These are phyloP conservation scores for Ceyx cyanopectus DNA, from an alignment of 2,113 vertebrate species.

Conservation along the genomic window DNA sequence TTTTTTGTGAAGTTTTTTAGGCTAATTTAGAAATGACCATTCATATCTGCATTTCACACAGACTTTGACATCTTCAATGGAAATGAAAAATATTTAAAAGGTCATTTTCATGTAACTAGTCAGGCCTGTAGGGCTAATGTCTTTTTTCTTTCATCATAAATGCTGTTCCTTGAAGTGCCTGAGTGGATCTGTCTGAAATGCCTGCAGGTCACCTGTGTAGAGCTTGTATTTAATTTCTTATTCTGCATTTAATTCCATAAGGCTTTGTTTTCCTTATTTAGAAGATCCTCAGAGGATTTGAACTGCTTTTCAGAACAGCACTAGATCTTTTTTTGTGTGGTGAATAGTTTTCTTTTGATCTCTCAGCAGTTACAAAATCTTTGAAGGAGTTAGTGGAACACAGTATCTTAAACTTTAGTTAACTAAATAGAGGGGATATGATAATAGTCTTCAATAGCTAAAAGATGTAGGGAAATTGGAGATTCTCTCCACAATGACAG, in stretches of 20 bases:
- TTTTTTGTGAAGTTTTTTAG: neutral
- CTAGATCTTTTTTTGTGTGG: neutral
- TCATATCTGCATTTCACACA: neutral
- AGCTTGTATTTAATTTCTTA: neutral
- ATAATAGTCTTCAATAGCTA: too few species aligned
- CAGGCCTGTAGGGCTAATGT: neutral
- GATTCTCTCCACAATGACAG: neutral
- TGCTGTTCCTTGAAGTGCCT: neutral
- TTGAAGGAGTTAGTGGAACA: neutral
- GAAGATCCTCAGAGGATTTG: neutral
- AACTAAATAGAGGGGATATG: neutral
- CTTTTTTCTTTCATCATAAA: neutral
- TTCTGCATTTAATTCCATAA: neutral
- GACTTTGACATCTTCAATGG: neutral
- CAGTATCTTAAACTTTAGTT: neutral
- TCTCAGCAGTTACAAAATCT: neutral
- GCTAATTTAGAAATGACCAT: neutral
- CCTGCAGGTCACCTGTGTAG: neutral
- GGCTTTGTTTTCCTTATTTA: neutral
- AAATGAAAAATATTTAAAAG: neutral
- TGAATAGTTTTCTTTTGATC: neutral
- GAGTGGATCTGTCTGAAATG: neutral
- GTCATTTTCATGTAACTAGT: neutral
- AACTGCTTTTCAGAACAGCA: neutral
- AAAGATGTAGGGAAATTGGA: neutral